These are phyloP conservation scores for Drosophila greeni DNA, from an alignment of 2,888 invertebrate genomes.

Conservation along the genomic window DNA sequence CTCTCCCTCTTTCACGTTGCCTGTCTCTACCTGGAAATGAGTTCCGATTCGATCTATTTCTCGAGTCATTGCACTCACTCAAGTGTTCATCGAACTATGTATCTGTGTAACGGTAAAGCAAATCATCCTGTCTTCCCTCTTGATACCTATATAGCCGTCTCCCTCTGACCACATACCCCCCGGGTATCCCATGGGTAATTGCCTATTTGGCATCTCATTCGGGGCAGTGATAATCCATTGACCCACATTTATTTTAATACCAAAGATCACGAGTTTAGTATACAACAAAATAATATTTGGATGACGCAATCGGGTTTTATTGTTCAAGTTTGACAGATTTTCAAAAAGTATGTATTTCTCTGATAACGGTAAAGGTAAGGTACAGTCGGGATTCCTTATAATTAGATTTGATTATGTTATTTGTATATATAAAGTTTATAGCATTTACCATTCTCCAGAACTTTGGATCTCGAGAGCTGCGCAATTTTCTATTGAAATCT, in stretches of 20 bases:
- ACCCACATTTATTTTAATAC: slow-evolving; percentile 38
- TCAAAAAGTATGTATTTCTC: background rate
- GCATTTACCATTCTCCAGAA: background rate
- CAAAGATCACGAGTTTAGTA: slow-evolving; percentile 43
- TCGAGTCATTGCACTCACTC: slow-evolving; percentile 53
- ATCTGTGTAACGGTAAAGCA: slow-evolving; percentile 16
- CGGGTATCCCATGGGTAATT: slow-evolving; percentile 10
- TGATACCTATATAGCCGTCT: background rate
- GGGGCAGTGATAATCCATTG: slow-evolving; percentile 40
- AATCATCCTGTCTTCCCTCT: slow-evolving; percentile 1
- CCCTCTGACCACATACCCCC: background rate
- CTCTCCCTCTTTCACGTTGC: background rate
- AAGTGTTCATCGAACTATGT: slow-evolving; percentile 30
- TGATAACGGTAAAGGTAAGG: slow-evolving; percentile 16
- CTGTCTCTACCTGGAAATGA: slow-evolving; percentile 29
- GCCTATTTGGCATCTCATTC: slow-evolving; percentile 6
- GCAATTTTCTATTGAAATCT: background rate
- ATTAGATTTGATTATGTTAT: background rate
- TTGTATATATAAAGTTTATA: background rate
- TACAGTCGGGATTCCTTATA: background rate
- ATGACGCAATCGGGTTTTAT: slow-evolving; percentile 51
- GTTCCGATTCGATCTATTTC: slow-evolving; percentile 18
- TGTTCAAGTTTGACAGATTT: slow-evolving; percentile 21
- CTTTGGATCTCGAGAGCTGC: no score
- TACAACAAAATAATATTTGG: slow-evolving; percentile 24